Conservation (phyloP, 2,888 invertebrate genomes). For the Tyria jacobaeae region DNA sequence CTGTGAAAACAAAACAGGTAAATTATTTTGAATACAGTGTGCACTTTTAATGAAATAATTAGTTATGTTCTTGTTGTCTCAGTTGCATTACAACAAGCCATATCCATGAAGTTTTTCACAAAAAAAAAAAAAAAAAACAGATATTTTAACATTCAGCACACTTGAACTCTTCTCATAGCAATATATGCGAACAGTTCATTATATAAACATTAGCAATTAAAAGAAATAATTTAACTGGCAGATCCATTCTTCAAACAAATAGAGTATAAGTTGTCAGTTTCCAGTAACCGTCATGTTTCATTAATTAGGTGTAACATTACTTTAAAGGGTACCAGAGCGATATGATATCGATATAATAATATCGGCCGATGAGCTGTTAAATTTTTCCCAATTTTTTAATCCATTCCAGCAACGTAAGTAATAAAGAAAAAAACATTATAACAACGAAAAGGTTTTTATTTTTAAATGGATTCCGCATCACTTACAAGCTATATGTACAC, state of each 20-base stretch:
- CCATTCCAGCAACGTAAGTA: too few species aligned
- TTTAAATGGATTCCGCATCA: too few species aligned
- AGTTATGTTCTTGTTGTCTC: slow-evolving; percentile 14
- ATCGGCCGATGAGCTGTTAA: too few species aligned
- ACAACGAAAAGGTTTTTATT: too few species aligned
- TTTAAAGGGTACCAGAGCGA: background rate
- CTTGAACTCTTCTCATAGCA: slow-evolving; percentile 52
- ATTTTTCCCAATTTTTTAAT: too few species aligned
- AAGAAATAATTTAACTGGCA: slow-evolving; percentile 31
- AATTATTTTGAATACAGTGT: too few species aligned
- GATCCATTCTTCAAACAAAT: slow-evolving; percentile 22
- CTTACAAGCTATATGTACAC: too few species aligned
- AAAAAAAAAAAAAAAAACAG: slow-evolving; percentile 51
- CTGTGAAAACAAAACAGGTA: too few species aligned
- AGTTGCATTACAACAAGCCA: slow-evolving; percentile 31
- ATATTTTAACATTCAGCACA: slow-evolving; percentile 58
- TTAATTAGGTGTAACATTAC: too few species aligned
- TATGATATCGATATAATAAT: too few species aligned
- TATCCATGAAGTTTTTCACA: slow-evolving; percentile 38
- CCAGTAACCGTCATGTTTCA: background rate
- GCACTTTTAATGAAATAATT: too few species aligned
- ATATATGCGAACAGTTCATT: slow-evolving; percentile 39
- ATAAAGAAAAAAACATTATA: too few species aligned
- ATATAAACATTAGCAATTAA: slow-evolving; percentile 39
- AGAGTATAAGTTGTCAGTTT: background rate